These are phyloP conservation scores for Fundulus diaphanus DNA, from an alignment of 2,797 vertebrate genomes.

Conservation along the genomic window DNA sequence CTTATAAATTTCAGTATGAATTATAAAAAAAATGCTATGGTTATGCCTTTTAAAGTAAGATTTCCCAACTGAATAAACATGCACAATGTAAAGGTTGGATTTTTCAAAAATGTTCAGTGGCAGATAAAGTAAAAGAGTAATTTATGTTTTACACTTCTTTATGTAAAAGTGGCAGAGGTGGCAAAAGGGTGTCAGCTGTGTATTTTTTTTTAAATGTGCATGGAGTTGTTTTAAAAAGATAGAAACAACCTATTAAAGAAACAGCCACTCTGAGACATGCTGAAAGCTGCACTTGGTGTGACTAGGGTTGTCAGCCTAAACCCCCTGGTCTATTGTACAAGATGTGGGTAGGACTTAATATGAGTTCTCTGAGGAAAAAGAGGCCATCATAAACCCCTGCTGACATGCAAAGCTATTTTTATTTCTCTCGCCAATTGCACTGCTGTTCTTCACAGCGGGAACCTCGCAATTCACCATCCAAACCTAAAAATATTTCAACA, in stretches of 20 bases:
- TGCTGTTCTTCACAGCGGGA: conserved; percentile 61
- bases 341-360: conserved; percentile 54
- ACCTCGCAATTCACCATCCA: conserved; percentile 42
- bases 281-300: conserved; percentile 16
- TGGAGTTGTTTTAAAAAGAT: background rate
- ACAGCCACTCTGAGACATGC: conserved; percentile 1
- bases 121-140: no score
- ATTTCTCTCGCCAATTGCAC: conserved; percentile 60
- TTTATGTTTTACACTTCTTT: no score
- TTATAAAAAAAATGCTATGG: background rate
- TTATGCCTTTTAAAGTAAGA: background rate
- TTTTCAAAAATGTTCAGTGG: no score
- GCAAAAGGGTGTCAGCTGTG: background rate
- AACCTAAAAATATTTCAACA: conserved; percentile 25
- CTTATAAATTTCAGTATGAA: background rate
- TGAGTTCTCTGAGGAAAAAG: conserved; percentile 67
- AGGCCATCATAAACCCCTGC: conserved; percentile 72
- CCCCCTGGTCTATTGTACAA: conserved; percentile 52
- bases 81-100: no score
- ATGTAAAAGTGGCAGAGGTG: no score
- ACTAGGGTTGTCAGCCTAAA: conserved; percentile 34
- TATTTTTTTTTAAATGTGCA: background rate
- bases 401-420: conserved; percentile 75
- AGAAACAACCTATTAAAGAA: conserved; percentile 3
- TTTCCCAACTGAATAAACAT: no score